Evolutionary conservation across 2,113 vertebrate genomes (phyloP), one percentile per base, ranked within the genome.

Genomic region (Hydrolagus affinis): DNA sequence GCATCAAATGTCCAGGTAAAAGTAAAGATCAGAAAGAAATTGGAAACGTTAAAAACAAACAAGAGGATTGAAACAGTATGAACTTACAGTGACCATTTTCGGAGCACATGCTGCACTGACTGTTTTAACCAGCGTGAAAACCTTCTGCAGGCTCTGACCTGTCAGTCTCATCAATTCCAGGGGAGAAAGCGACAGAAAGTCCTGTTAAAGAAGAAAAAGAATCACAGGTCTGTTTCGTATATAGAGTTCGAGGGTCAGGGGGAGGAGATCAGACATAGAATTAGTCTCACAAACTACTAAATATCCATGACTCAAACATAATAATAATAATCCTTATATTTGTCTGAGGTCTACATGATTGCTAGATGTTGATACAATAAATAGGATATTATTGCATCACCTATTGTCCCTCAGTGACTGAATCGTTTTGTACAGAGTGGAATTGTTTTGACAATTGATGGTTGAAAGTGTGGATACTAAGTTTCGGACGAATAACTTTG

Each of bases 101-200:
- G 94, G 94, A 59, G 92, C 94, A 89, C 94, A 95, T 64, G 91
- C 91, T 86, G 21, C 88, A 86, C 95, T 95, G 86, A 95, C 92
- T 86, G 89, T 77, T 86, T 70, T 57, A 30, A 94, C 87, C 89
- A 95, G 90, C n/a, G 93, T 90, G 76, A 89, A 88, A 32, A 94
- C 92, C 86, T 90, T 89, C n/a, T 69, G 76, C 85, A 94, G 92
- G 89, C 88, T 94, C 88, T 93, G 91, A 32, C 94, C 94, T 0
- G 93, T 94, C 85, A 94, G 85, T 23, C 93, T 93, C 94, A 95
- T 93, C 14, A 95, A 89, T 62, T 95, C 95, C 91, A 95, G 64
- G 0, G 93, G 44, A 0, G 93, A 94, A 86, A 94, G 92, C 86
- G 92, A 90, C 72, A 96, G 89, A 57, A 96, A 92, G 62, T 95